Percentiles rank a stretch among this genome's conserved stretches.
Evolutionary conservation across 2,888 invertebrate species (phyloP).

Genomic region (Lysandra coridon): DNA sequence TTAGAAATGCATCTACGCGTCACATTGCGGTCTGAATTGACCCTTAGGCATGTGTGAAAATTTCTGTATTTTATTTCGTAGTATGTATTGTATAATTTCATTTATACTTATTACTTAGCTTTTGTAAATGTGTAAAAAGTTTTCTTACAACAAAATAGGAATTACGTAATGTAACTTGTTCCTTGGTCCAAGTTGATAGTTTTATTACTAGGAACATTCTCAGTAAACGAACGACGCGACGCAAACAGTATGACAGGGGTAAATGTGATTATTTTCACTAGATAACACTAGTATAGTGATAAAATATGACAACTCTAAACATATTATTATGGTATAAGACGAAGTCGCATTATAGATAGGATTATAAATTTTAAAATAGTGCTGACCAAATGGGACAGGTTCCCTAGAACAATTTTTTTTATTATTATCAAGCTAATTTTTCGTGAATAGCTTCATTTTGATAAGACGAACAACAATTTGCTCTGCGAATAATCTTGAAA

Average conservation of each 20-base stretch:
- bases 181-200: not conserved
- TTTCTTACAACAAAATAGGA: not conserved
- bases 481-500: too few relatives aligned
- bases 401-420: too few relatives aligned
- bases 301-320: not conserved
- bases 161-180: not conserved
- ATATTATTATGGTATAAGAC: not conserved
- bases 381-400: not conserved
- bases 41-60: too few relatives aligned
- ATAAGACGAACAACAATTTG: too few relatives aligned
- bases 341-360: not conserved
- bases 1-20: too few relatives aligned
- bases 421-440: too few relatives aligned
- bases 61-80: too few relatives aligned
- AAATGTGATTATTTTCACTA: not conserved
- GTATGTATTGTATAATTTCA: not conserved
- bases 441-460: too few relatives aligned
- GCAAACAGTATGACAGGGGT: not conserved
- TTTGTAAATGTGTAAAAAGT: not conserved
- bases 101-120: not conserved
- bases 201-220: constrained; percentile 4
- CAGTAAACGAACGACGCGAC: constrained; percentile 10
- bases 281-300: not conserved
- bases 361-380: not conserved
- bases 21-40: too few relatives aligned